Base-by-base conservation (phyloP, 1,140 invertebrate genomes). In the Apis dorsata region DNA sequence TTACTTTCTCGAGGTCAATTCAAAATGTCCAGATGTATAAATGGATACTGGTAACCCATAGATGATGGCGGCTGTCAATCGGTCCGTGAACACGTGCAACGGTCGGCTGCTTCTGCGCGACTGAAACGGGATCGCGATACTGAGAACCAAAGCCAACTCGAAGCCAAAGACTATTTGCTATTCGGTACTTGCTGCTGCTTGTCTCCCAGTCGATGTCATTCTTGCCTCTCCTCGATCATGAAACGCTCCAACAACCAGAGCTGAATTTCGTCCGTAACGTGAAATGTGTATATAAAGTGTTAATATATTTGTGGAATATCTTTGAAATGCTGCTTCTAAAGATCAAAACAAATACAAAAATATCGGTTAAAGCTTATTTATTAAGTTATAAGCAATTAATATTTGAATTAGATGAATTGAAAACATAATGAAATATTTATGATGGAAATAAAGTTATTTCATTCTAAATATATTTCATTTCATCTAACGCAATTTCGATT, bases 41-140 rank as follows among this genome's bases (percentile, higher is more conserved):
- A 49, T 1, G 79, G 55, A 13, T 81, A 78, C 69, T 74, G 86
- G 85, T 89, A 78, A 88, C 88, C 88, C 88, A 89, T 89, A 84
- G 84, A 89, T 89, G 85, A 28, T 24, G 65, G 55, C 66, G 71
- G 71, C 79, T 57, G 72, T 62, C 53, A 74, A 72, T 44, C 57
- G 17, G 55, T 77, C 19, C 49, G 86, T 59, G 57, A 73, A 21
- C 78, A 89, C 87, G 84, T 87, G 79, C 84, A 81, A 81, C 87
- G 86, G 70, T 89, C 81, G 87, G 75, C 81, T 86, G 88, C 81
- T 86, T 88, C 83, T 79, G 72, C 87, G 51, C 81, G 87, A 89
- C 88, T 89, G 88, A 88, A 85, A 85, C 68, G 59, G 60, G 83
- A 83, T 65, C 79, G 83, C 34, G 68, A 60, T 66, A 79, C 66